Evolutionary conservation across 2,113 vertebrate genomes (phyloP).

Genomic region (Nesoenas mayeri): DNA sequence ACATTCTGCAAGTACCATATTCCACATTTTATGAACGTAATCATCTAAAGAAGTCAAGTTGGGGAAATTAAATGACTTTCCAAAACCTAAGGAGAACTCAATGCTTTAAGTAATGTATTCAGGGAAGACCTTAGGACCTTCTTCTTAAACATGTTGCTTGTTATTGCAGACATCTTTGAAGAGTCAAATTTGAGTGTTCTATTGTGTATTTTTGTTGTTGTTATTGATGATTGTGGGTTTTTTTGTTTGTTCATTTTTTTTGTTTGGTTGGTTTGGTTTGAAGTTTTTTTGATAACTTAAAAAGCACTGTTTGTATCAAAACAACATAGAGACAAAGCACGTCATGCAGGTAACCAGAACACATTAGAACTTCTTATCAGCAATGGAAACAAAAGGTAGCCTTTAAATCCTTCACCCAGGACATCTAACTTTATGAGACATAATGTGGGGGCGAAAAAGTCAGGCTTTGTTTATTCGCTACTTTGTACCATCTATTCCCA

Average conservation of each 20-base stretch:
- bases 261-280: too few relatives aligned
- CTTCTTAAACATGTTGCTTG: not conserved
- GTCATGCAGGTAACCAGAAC: not conserved
- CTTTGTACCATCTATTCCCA: accelerated
- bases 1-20: not conserved
- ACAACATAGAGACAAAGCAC: not conserved
- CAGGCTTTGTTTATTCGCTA: not conserved
- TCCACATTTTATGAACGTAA: not conserved
- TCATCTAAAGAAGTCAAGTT: not conserved
- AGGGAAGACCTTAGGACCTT: not conserved
- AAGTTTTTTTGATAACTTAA: not conserved
- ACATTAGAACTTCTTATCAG: not conserved
- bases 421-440: not conserved
- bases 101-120: not conserved
- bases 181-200: not conserved
- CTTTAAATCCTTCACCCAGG: not conserved
- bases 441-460: not conserved
- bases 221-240: too few relatives aligned
- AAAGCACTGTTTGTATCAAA: not conserved
- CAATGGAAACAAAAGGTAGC: not conserved
- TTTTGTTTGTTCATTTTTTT: too few relatives aligned
- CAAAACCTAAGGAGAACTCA: not conserved
- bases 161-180: not conserved
- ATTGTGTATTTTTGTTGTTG: not conserved
- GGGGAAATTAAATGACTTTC: not conserved